Base-by-base conservation (phyloP, 1,140 invertebrate genomes). In the Drosophila leontia region DNA sequence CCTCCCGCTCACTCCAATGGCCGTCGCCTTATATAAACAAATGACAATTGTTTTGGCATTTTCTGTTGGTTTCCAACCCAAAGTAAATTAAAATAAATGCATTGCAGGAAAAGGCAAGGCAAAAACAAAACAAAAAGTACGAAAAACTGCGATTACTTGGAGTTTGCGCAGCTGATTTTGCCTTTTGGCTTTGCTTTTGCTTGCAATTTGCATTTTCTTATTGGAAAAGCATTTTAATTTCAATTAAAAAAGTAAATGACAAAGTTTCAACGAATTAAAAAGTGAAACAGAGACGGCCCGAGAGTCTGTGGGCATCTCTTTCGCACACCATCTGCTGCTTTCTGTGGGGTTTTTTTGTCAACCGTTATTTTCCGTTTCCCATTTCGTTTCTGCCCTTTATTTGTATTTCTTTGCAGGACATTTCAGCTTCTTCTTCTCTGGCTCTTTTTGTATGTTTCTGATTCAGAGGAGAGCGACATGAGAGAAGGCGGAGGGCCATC, bases 1-100 rank as follows among this genome's bases (percentile, higher is more conserved):
- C 56, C 76, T 59, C 77, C 83, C 80, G 70, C 80, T 85, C 76
- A 77, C 84, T 42, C 84, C 81, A 48, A 86, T 75, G 75, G 70
- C 67, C 71, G 75, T 37, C 75, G 75, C 75, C 81, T 86, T 91
- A 91, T 91, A 91, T 91, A 91, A 91, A 91, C 85, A 88, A 91
- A 91, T 91, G 88, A 91, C 88, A 91, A 91, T 91, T 91, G 87
- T 91, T 88, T 88, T 88, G 84, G 84, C 69, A 88, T 90, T 88
- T 72, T 88, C 80, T 80, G 78, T 67, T 77, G 70, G 65, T 76
- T 79, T 63, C 55, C 63, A 60, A 37, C 61, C 50, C 70, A 87
- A 87, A 88, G 85, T 82, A 90, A 90, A 90, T 90, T 90, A 90
- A 91, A 91, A 90, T 91, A 90, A 90, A 90, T 91, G 85, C 82